Percentiles rank a stretch among this genome's conserved stretches.
Evolutionary conservation across 2,888 invertebrate genomes (phyloP).

Genomic region (Agrochola litura): DNA sequence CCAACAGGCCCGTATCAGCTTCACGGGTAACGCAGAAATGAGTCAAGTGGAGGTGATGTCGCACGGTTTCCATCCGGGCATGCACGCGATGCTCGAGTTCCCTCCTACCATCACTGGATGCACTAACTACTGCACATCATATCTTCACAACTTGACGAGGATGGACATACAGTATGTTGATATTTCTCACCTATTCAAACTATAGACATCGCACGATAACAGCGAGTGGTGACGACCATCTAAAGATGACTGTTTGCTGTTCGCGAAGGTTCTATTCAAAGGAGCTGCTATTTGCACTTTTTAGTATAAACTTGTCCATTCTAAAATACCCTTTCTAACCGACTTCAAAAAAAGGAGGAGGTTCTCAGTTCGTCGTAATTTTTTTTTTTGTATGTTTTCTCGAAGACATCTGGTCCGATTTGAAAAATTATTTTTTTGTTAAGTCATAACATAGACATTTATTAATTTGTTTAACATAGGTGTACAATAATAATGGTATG

Average conservation of each 20-base stretch:
- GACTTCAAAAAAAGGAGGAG: background rate
- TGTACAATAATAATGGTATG: too few relatives aligned
- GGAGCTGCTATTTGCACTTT: background rate
- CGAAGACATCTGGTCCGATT: too few relatives aligned
- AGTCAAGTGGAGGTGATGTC: conserved; percentile 85
- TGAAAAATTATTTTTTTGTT: too few relatives aligned
- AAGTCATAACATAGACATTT: too few relatives aligned
- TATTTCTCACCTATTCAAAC: background rate
- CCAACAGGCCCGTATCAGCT: conserved; percentile 77
- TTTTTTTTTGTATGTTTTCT: too few relatives aligned
- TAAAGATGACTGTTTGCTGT: background rate
- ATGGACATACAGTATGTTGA: conserved; percentile 84
- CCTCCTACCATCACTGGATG: conserved; percentile 86
- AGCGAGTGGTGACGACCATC: background rate
- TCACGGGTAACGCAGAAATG: conserved; percentile 84
- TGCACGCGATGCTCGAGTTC: conserved; percentile 85
- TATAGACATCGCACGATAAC: background rate
- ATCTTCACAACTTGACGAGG: conserved; percentile 85
- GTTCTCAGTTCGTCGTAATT: too few relatives aligned
- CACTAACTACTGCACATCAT: conserved; percentile 83
- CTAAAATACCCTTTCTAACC: too few relatives aligned
- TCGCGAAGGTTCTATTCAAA: background rate
- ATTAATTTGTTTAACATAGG: too few relatives aligned
- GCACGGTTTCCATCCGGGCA: conserved; percentile 82
- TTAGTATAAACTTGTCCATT: background rate